phyloP scores from a whole-genome alignment of 2,888 invertebrate species.

The Rhaphigaster nebulosa region DNA sequence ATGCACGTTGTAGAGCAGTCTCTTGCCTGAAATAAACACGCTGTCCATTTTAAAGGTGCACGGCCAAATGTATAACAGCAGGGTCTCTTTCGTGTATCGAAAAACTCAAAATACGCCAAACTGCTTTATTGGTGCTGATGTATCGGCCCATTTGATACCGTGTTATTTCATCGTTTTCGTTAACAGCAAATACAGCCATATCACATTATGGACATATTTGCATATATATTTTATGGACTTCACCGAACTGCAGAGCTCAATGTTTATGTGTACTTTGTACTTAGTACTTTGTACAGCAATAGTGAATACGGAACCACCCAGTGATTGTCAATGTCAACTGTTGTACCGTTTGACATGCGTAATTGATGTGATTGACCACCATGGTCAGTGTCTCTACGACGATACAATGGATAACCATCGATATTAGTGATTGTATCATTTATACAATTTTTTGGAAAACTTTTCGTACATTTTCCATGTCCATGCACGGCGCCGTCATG shows the following conservation, averaged over 20 bases:
- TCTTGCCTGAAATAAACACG: constrained; percentile 65
- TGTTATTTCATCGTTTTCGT: constrained; percentile 66
- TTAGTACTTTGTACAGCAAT: constrained; percentile 64
- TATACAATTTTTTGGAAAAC: constrained; percentile 64
- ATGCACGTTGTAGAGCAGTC: constrained; percentile 61
- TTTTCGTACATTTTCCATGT: constrained; percentile 65
- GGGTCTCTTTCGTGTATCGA: constrained; percentile 67
- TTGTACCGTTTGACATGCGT: constrained; percentile 60
- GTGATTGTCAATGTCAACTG: constrained; percentile 56
- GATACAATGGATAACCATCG: constrained; percentile 67
- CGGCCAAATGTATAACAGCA: constrained; percentile 66
- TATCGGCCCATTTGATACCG: constrained; percentile 66
- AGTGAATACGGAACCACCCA: constrained; percentile 64
- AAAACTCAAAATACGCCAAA: constrained; percentile 66
- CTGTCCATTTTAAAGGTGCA: constrained; percentile 67
- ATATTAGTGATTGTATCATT: constrained; percentile 65
- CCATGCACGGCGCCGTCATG: constrained; percentile 66
- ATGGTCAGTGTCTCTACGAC: constrained; percentile 62
- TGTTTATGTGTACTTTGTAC: constrained; percentile 67
- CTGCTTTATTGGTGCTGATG: constrained; percentile 64
- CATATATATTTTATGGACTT: constrained; percentile 68
- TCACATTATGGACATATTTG: constrained; percentile 66
- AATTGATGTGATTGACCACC: constrained; percentile 62
- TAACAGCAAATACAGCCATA: constrained; percentile 60
- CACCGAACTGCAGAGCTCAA: constrained; percentile 68